Evolutionary conservation across 2,113 vertebrate genomes (phyloP), one percentile per base, ranked within the genome.

Genomic region (Boulengerochromis microlepis): DNA sequence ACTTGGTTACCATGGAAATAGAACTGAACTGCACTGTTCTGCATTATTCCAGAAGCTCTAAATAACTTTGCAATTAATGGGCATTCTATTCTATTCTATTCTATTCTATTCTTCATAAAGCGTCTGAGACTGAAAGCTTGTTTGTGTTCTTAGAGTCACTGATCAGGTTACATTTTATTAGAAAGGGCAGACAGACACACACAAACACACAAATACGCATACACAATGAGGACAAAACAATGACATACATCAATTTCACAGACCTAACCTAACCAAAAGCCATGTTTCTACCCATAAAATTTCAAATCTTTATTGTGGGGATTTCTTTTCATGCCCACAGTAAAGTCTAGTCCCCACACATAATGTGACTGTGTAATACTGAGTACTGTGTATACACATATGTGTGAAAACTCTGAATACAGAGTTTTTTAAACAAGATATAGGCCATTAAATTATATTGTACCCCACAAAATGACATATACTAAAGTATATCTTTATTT

Each of bases 141-240:
- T 47, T 29, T 76, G 24, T 76, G 71, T 19, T 76, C 40, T 19
- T 47, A 29, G 40, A 29, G 4, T 76, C 42, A 50, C 42, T 0
- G 24, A 76, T 50, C 71, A 76, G 6, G 15, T 76, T 76, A 76
- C 71, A 50, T 76, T 50, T 50, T 47, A 76, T 76, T 47, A 50
- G 42, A 76, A 76, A 76, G 69, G 40, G 13, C 13, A 74, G 38
- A 42, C 13, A 71, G 2, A 40, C 1, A 16, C 19, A 38, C 19
- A 69, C 19, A 57, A 40, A 3, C 66, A 71, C 38, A 71, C 38
- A 74, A 24, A 74, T 13, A 74, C 4, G 2, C 40, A 47, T 24
- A 47, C 24, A 47, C 24, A 12, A n/a, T n/a, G n/a, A 74, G 2
- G 5, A 45, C n/a, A 71, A 26, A 71, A 71, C 38, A 45, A 16